A percentile compares a stretch with the other conserved stretches of the same genome.
These are phyloP conservation scores for Phymatocera aterrima DNA, from an alignment of 2,888 invertebrate genomes.

Conservation along the genomic window DNA sequence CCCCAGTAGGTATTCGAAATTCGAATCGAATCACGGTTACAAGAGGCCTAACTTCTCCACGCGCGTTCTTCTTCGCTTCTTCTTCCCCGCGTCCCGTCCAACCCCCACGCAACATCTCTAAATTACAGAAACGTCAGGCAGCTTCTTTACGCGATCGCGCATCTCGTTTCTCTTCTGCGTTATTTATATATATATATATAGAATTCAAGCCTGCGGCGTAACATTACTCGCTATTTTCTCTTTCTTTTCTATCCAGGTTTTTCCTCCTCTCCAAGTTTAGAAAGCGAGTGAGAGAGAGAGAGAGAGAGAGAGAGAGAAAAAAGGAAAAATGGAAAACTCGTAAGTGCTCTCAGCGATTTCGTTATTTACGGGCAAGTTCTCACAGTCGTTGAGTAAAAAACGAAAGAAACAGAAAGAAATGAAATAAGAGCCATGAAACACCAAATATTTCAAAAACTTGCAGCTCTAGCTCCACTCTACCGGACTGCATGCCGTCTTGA, in stretches of 20 bases:
- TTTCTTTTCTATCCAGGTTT: not conserved
- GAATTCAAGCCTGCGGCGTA: not conserved
- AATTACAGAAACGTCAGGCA: slow-evolving; percentile 28
- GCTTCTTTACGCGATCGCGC: slow-evolving; percentile 26
- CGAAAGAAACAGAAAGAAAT: too few relatives aligned
- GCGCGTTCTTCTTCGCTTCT: not conserved
- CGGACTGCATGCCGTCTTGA: too few relatives aligned
- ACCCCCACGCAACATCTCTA: not conserved
- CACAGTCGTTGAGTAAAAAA: too few relatives aligned
- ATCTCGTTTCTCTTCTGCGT: not conserved
- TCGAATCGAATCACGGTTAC: slow-evolving; percentile 34
- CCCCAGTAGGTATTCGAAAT: not conserved
- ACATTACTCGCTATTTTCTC: not conserved
- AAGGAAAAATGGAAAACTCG: not conserved
- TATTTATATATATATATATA: not conserved
- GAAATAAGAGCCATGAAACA: too few relatives aligned
- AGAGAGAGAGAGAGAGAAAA: too few relatives aligned
- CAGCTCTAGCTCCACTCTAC: too few relatives aligned
- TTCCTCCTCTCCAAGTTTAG: too few relatives aligned
- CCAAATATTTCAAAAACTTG: too few relatives aligned
- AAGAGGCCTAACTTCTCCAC: slow-evolving; percentile 32
- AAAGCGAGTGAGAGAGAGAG: too few relatives aligned
- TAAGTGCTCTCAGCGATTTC: not conserved
- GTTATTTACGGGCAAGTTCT: slow-evolving; percentile 12
- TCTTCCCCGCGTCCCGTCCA: not conserved